Evolutionary conservation across 2,113 vertebrate species (phyloP).

Genomic region (Triplophysa dalaica): DNA sequence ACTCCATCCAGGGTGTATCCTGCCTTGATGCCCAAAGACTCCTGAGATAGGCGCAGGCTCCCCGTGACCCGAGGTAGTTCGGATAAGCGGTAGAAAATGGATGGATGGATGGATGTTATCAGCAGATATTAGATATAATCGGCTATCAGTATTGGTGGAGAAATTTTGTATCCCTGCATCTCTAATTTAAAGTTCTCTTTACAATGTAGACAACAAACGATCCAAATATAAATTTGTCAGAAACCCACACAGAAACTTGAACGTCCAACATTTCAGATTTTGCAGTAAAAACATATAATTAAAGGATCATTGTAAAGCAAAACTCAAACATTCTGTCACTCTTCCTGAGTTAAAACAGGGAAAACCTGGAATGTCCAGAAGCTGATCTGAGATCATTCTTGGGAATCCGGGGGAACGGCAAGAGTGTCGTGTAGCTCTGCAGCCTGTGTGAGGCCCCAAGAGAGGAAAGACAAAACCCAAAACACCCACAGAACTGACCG

Average conservation of each 20-base stretch:
- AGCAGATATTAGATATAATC: too few species aligned
- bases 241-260: not conserved
- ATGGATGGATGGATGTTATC: too few species aligned
- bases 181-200: too few species aligned
- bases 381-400: not conserved
- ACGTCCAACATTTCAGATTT: not conserved
- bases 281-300: too few species aligned
- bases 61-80: too few species aligned
- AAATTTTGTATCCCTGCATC: too few species aligned
- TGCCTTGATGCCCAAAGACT: too few species aligned
- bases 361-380: not conserved
- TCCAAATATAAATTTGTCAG: not conserved
- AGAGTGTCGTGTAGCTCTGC: not conserved
- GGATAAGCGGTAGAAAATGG: too few species aligned
- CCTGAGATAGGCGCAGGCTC: too few species aligned
- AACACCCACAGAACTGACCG: constrained; percentile 23
- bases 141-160: too few species aligned
- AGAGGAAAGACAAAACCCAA: constrained; percentile 32
- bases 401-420: not conserved
- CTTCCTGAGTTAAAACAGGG: constrained; percentile 1
- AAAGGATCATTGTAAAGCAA: not conserved
- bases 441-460: constrained; percentile 22
- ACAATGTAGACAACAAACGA: too few species aligned
- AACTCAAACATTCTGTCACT: not conserved
- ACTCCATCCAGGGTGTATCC: too few species aligned